These are phyloP conservation scores for Chelonus insularis DNA, from an alignment of 1,140 invertebrate genomes.

Conservation along the genomic window DNA sequence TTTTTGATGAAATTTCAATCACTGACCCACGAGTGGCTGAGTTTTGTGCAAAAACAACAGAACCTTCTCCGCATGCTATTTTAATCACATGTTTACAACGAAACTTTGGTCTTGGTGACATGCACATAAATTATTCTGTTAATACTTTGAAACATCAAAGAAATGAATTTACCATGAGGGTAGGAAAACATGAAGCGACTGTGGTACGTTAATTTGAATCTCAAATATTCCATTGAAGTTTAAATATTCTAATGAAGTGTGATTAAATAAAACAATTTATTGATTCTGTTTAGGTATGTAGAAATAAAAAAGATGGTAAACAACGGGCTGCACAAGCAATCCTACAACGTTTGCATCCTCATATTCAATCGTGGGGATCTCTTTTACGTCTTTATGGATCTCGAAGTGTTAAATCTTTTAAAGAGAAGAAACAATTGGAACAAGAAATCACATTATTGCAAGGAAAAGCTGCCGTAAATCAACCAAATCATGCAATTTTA, in stretches of 20 bases:
- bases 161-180: slow-evolving; percentile 93
- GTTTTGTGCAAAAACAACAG: slow-evolving; percentile 92
- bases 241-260: too few species aligned
- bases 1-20: slow-evolving; percentile 92
- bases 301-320: slow-evolving; percentile 97
- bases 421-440: slow-evolving; percentile 93
- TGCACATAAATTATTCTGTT: slow-evolving; percentile 85
- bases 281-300: slow-evolving; percentile 64
- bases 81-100: slow-evolving; percentile 88
- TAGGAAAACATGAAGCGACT: slow-evolving; percentile 88
- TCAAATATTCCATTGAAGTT: too few species aligned
- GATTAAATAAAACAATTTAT: neutral
- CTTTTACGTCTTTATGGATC: slow-evolving; percentile 91
- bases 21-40: slow-evolving; percentile 92
- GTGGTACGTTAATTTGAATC: slow-evolving; percentile 62
- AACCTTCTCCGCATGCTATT: slow-evolving; percentile 92
- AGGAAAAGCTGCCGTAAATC: slow-evolving; percentile 86
- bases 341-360: slow-evolving; percentile 86
- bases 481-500: slow-evolving; percentile 91
- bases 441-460: slow-evolving; percentile 91
- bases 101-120: slow-evolving; percentile 89
- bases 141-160: slow-evolving; percentile 89
- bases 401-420: slow-evolving; percentile 87
- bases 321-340: slow-evolving; percentile 95
- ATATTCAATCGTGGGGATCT: slow-evolving; percentile 94